These are phyloP conservation scores for Lepidonotus clava DNA, from an alignment of 2,888 invertebrate species.

Conservation along the genomic window DNA sequence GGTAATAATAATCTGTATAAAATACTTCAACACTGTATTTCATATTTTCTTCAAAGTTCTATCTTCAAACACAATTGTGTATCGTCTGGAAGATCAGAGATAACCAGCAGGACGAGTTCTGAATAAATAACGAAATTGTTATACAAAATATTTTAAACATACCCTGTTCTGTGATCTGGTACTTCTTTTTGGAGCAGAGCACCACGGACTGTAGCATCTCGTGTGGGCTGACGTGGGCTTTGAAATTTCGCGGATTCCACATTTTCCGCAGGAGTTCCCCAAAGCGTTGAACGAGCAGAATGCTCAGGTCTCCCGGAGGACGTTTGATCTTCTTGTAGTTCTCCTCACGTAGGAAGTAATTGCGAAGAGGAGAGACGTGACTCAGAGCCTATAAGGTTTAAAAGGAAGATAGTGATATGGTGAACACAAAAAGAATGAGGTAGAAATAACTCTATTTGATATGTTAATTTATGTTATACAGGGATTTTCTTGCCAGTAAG, in stretches of 20 bases:
- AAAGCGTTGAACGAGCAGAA: slow-evolving; percentile 91
- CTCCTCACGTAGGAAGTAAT: slow-evolving; percentile 96
- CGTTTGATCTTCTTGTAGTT: slow-evolving; percentile 91
- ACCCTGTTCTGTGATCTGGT: slow-evolving; percentile 99
- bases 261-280: slow-evolving; percentile 97
- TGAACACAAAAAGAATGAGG: too few species aligned
- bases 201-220: slow-evolving; percentile 99
- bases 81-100: too few species aligned
- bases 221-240: slow-evolving; percentile 99
- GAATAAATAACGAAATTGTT: too few species aligned
- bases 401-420: not conserved
- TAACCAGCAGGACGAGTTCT: too few species aligned
- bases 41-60: not conserved
- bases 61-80: too few species aligned
- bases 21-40: not conserved
- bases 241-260: slow-evolving; percentile 99
- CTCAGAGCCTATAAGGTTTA: slow-evolving; percentile 95
- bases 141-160: too few species aligned
- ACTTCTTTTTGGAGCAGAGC: slow-evolving; percentile 96
- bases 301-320: slow-evolving; percentile 97
- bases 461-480: too few species aligned
- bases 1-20: not conserved
- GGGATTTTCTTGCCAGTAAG: too few species aligned
- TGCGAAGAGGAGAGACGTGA: slow-evolving; percentile 95
- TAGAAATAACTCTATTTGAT: too few species aligned